phyloP scores from a whole-genome alignment of 2,797 vertebrate species.

The Dryobates pubescens region DNA sequence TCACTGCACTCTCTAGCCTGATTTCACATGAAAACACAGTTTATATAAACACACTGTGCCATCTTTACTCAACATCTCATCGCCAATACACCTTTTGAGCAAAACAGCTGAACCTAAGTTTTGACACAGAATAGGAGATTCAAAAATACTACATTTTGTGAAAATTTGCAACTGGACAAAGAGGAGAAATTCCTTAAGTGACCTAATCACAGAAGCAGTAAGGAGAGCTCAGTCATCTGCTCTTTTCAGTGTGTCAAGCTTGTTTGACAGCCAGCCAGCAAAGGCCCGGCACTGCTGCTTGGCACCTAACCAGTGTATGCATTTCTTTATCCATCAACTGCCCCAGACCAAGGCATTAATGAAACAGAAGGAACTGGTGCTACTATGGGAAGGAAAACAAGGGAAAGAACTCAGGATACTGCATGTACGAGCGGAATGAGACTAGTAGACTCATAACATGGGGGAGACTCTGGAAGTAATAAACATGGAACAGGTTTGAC shows the following conservation, averaged over 20 bases:
- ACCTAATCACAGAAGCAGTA: not conserved
- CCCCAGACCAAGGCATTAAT: not conserved
- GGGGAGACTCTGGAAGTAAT: not conserved
- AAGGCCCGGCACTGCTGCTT: not conserved
- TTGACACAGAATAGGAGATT: not conserved
- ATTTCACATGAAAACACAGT: not conserved
- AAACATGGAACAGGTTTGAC: not conserved
- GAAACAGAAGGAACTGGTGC: not conserved
- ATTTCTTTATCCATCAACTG: not conserved
- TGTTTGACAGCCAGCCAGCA: not conserved
- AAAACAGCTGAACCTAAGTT: not conserved
- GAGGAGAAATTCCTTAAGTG: not conserved
- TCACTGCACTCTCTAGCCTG: constrained; percentile 23
- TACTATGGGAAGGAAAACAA: not conserved
- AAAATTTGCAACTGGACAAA: not conserved
- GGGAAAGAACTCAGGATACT: not conserved
- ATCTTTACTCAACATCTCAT: not conserved
- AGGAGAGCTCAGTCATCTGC: not conserved
- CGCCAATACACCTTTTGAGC: not conserved
- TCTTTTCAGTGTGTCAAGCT: not conserved
- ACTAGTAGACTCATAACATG: not conserved
- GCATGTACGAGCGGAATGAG: not conserved
- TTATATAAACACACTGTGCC: not conserved
- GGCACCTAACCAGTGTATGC: not conserved
- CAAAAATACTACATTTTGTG: not conserved